phyloP scores from a whole-genome alignment of 2,888 invertebrate genomes.

The Idaea biselata region DNA sequence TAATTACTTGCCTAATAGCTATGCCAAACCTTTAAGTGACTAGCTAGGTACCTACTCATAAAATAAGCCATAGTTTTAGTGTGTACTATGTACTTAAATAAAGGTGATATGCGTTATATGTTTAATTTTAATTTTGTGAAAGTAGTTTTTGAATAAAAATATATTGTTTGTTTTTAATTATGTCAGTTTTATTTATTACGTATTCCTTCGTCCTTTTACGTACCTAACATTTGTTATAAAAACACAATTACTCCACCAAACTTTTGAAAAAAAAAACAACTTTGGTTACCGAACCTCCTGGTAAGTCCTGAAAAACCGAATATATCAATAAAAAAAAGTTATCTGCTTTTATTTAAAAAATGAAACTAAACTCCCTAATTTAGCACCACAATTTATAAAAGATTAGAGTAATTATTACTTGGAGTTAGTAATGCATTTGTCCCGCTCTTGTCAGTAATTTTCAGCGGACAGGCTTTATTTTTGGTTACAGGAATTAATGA shows the following conservation, averaged over 20 bases:
- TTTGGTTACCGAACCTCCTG: background rate
- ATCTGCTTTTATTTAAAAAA: too few species aligned
- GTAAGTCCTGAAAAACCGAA: background rate
- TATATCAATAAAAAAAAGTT: too few species aligned
- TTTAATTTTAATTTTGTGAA: slow-evolving; percentile 48
- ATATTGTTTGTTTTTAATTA: slow-evolving; percentile 62
- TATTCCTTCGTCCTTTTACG: background rate
- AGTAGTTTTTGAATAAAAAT: slow-evolving; percentile 59
- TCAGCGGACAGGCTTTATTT: too few species aligned
- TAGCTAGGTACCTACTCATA: slow-evolving; percentile 13
- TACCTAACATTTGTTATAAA: background rate
- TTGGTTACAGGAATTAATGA: too few species aligned
- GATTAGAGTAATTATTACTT: too few species aligned
- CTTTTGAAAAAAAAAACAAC: background rate
- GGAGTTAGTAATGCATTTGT: too few species aligned
- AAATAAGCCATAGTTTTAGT: slow-evolving; percentile 42
- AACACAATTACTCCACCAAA: background rate
- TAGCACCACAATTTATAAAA: too few species aligned
- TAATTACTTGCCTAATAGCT: slow-evolving; percentile 20
- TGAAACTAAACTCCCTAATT: too few species aligned
- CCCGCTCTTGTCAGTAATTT: too few species aligned
- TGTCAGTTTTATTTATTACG: slow-evolving; percentile 34
- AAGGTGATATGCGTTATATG: slow-evolving; percentile 48
- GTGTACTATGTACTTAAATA: slow-evolving; percentile 57
- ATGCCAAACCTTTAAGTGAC: slow-evolving; percentile 29